Evolutionary conservation across 2,888 invertebrate genomes (phyloP).

Genomic region (Xanthia togata): DNA sequence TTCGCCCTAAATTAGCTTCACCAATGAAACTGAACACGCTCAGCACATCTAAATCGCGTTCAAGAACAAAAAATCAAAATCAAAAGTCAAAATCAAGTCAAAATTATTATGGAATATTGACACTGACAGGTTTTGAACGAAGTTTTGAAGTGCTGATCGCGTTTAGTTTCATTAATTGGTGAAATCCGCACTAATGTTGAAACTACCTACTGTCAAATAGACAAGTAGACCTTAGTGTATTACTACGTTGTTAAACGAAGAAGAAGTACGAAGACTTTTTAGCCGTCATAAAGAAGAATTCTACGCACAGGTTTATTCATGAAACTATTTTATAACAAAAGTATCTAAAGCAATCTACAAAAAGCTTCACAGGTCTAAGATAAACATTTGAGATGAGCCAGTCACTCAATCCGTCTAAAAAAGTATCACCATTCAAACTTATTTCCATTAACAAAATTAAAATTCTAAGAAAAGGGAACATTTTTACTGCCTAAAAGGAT

Average conservation of each 20-base stretch:
- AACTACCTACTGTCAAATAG: neutral
- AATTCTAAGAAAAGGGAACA: conserved; percentile 28
- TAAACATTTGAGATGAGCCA: conserved; percentile 19
- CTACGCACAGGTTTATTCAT: neutral
- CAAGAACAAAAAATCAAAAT: too few species aligned
- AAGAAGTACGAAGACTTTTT: neutral
- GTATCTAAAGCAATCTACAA: conserved; percentile 23
- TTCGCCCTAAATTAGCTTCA: too few species aligned
- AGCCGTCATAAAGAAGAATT: neutral
- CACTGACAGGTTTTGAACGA: too few species aligned
- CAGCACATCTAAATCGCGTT: too few species aligned
- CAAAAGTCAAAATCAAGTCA: too few species aligned
- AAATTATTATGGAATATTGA: too few species aligned
- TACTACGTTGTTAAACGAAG: neutral
- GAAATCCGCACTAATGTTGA: neutral
- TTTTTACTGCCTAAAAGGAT: conserved; percentile 27
- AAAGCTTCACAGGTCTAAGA: conserved; percentile 16
- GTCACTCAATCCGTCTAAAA: conserved; percentile 15
- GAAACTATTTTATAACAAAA: conserved; percentile 2
- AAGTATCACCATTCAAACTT: neutral
- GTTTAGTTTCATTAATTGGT: too few species aligned
- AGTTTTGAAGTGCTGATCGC: too few species aligned
- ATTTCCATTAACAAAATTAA: conserved; percentile 43
- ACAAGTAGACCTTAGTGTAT: neutral
- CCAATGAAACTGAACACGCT: too few species aligned